Evolutionary conservation across 2,113 vertebrate genomes (phyloP).

Genomic region (Poicephalus meyeri): DNA sequence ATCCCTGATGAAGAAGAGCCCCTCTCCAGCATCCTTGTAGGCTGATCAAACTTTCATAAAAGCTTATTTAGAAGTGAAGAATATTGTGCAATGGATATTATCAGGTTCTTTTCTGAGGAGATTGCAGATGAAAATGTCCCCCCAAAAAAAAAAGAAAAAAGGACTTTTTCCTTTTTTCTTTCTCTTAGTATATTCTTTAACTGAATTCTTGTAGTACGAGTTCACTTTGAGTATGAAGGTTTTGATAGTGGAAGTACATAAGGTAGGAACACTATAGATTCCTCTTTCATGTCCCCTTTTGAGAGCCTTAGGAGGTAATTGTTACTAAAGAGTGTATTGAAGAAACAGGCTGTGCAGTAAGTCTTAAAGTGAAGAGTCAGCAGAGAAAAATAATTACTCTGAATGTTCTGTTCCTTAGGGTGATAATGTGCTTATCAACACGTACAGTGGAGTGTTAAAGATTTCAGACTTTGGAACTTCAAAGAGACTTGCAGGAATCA

Average conservation of each 20-base stretch:
- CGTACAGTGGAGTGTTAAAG: conserved; percentile 97
- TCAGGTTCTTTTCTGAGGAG: background rate
- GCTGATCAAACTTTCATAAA: background rate
- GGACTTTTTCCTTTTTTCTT: background rate
- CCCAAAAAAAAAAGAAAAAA: no score
- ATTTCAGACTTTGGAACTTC: conserved; percentile 99
- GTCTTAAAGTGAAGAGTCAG: background rate
- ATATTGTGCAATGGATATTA: background rate
- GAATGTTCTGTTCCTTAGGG: conserved; percentile 80
- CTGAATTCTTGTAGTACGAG: background rate
- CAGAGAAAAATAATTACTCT: conserved; percentile 17
- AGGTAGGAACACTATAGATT: background rate
- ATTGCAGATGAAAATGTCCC: background rate
- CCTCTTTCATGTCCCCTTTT: background rate
- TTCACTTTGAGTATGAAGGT: background rate
- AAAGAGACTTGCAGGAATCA: conserved; percentile 96
- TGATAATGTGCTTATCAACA: conserved; percentile 98
- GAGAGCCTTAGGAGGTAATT: background rate
- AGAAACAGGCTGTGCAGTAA: background rate
- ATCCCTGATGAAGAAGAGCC: background rate
- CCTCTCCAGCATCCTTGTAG: background rate
- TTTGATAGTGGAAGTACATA: background rate
- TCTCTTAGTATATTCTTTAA: background rate
- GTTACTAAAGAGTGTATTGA: background rate
- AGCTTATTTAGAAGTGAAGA: background rate